Conservation (phyloP, 2,888 invertebrate genomes). For the Caenorhabditis zanzibari region DNA sequence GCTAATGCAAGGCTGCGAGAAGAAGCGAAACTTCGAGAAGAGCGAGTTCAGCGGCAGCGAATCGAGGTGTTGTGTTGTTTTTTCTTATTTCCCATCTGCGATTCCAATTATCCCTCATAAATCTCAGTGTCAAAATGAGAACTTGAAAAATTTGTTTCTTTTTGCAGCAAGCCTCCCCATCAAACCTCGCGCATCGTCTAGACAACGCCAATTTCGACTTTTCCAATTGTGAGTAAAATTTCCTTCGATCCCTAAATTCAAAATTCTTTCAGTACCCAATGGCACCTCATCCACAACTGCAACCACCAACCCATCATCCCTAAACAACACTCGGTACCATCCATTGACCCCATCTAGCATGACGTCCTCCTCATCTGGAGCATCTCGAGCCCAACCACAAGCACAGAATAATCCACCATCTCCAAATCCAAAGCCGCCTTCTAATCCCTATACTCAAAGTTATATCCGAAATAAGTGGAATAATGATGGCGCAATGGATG, state of each 20-base stretch:
- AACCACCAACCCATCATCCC: not conserved
- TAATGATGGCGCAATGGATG: conserved; percentile 37
- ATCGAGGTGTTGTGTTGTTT: conserved; percentile 52
- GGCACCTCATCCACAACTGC: not conserved
- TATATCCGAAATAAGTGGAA: conserved; percentile 61
- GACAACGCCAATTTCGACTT: conserved; percentile 58
- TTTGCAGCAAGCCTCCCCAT: conserved; percentile 55
- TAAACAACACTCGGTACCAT: conserved; percentile 48
- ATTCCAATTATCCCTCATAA: too few species aligned
- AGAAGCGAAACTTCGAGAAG: conserved; percentile 69
- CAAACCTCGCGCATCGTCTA: conserved; percentile 47
- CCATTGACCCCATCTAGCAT: conserved; percentile 63
- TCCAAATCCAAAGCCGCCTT: conserved; percentile 32
- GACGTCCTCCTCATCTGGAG: conserved; percentile 58
- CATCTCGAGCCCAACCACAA: conserved; percentile 34
- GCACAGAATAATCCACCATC: conserved; percentile 26
- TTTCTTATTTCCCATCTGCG: too few species aligned
- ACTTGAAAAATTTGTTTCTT: too few species aligned
- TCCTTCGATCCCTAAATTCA: not conserved
- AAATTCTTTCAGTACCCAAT: conserved; percentile 26
- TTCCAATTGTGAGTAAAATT: conserved; percentile 36
- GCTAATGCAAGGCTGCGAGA: conserved; percentile 68
- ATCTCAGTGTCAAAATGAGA: too few species aligned
- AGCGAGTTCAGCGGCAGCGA: conserved; percentile 46
- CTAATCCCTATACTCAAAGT: conserved; percentile 40